These are phyloP conservation scores for Oncorhynchus gorbuscha DNA, from an alignment of 2,113 vertebrate genomes.

Conservation along the genomic window DNA sequence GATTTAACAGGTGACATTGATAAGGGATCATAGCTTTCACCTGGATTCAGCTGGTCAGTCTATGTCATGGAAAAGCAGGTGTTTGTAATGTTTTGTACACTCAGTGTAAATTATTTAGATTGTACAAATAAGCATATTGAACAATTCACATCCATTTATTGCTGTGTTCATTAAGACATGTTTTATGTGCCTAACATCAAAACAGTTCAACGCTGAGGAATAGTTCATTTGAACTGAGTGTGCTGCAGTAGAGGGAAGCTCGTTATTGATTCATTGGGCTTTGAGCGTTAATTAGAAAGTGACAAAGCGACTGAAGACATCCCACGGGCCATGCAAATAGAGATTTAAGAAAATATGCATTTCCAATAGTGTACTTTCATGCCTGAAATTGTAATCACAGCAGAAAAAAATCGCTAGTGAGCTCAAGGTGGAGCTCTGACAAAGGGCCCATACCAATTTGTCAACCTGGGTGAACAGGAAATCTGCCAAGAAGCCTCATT, in stretches of 20 bases:
- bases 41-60: no score
- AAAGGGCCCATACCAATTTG: slow-evolving; percentile 66
- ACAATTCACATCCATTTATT: no score
- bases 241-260: slow-evolving; percentile 31
- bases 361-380: slow-evolving; percentile 52
- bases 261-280: slow-evolving; percentile 62
- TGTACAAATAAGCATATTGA: no score
- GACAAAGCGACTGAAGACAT: slow-evolving; percentile 65
- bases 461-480: slow-evolving; percentile 69
- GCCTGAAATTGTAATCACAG: slow-evolving; percentile 65
- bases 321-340: slow-evolving; percentile 60
- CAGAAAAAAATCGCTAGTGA: slow-evolving; percentile 65
- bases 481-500: slow-evolving; percentile 68
- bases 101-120: no score
- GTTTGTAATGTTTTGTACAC: no score
- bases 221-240: slow-evolving; percentile 12
- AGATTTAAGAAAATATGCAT: slow-evolving; percentile 52
- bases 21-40: no score
- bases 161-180: no score
- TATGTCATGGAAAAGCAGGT: no score
- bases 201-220: background rate
- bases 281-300: slow-evolving; percentile 58
- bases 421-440: slow-evolving; percentile 67
- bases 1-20: no score
- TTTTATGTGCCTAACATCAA: background rate